Percentiles rank a stretch among this genome's conserved stretches.
Evolutionary conservation across 64 coral and sea anemone genomes (phyloP).

Genomic region (Astreopora myriophthalma): DNA sequence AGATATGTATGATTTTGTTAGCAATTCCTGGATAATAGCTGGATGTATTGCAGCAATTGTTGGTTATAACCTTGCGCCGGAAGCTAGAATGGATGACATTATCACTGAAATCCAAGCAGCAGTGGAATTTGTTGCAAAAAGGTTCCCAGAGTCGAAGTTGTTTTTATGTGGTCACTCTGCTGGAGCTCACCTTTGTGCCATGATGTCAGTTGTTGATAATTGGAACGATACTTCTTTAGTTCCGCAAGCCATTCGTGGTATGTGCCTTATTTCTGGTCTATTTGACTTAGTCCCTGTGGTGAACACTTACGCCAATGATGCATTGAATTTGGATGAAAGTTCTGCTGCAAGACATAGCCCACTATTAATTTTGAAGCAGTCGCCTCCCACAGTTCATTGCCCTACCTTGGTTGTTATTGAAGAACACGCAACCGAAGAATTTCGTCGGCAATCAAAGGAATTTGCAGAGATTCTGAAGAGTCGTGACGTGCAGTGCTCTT

Average conservation of each 20-base stretch:
- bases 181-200: constrained; percentile 66
- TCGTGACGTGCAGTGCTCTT: constrained; percentile 25
- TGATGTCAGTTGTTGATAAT: constrained; percentile 43
- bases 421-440: constrained; percentile 54
- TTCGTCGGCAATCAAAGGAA: constrained; percentile 34
- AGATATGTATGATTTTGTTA: constrained; percentile 23
- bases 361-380: neutral
- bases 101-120: constrained; percentile 50
- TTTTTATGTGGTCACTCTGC: constrained; percentile 68
- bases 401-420: constrained; percentile 33
- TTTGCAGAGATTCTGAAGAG: constrained; percentile 28
- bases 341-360: constrained; percentile 63
- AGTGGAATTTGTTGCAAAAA: constrained; percentile 1
- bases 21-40: neutral
- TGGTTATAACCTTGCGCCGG: constrained; percentile 69
- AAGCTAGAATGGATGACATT: constrained; percentile 50
- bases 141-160: constrained; percentile 25
- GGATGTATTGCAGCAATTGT: constrained; percentile 3
- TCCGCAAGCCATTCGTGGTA: constrained; percentile 50
- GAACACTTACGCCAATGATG: constrained; percentile 59
- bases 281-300: constrained; percentile 34
- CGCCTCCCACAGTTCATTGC: constrained; percentile 25
- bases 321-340: constrained; percentile 49
- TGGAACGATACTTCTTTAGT: constrained; percentile 28
- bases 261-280: constrained; percentile 58